Evolutionary conservation across 1,140 invertebrate genomes (phyloP), one percentile per base, ranked within the genome.

Genomic region (Archegozetes longisetosus): DNA sequence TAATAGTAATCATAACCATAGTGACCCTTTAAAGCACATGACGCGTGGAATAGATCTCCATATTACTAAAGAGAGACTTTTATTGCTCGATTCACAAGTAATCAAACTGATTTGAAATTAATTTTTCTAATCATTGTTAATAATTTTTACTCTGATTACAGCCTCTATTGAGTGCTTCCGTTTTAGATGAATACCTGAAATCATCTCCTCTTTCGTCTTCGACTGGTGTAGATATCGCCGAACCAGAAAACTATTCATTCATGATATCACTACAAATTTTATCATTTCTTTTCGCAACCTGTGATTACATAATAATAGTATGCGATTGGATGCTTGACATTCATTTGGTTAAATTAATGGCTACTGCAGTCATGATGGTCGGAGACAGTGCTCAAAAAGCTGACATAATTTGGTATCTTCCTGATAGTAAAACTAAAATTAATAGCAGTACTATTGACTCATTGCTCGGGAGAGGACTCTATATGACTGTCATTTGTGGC

Each of bases 301-400:
- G 55, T 48, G 63, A 64, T 53, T 58, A 64, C 47, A 13, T 64
- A 9, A 60, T 64, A 46, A 24, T 64, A n/a, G 55, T 60, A 13
- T 40, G 27, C 14, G 53, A 62, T 58, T 64, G 62, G 53, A 23
- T 50, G 14, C 22, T 64, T 3, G 63, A 64, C 55, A 40, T 63
- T 46, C 48, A 64, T 57, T 32, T 64, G 9, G 17, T 64, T 9
- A 64, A 64, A 58, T 49, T 64, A 20, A 40, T 64, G 2, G 55
- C 63, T 3, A 62, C 56, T 20, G 54, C 63, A 25, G 17, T 64
- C 20, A 64, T 64, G 63, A 63, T 64, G 62, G 58, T 64, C 46
- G 62, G 62, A n/a, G 56, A 58, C 40, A 23, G 26, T 17, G 25
- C 28, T 14, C 40, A 27, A 12, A 56, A 58, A 49, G 40, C 62